Base-by-base conservation (phyloP, 1,140 invertebrate species). In the Drosophila subobscura region DNA sequence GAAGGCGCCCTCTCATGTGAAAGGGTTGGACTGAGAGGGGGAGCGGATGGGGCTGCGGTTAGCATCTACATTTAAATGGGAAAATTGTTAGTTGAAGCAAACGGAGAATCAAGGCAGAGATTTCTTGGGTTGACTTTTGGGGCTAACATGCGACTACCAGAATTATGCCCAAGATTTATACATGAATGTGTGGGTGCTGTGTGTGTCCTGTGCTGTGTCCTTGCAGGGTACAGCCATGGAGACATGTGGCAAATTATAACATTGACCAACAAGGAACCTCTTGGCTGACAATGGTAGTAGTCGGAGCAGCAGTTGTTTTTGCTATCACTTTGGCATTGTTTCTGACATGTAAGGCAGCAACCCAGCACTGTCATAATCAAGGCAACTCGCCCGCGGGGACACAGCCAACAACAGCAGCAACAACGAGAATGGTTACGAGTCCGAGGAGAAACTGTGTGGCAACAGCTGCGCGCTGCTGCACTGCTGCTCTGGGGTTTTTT, bases 281-380 rank as follows among this genome's bases (percentile, higher is more conserved):
- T 20, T 5, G 37, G 5, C 47, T 57, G 60, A 71, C 60, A 76
- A 66, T 78, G 68, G 59, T 12, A 29, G n/a, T n/a, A n/a, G n/a
- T n/a, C n/a, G n/a, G n/a, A n/a, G n/a, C n/a, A n/a, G 16, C 14
- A 27, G 14, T 50, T 55, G n/a, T 23, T 47, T 47, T 56, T 50
- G 37, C 40, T 45, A 23, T 44, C 16, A 8, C 50, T 49, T 20
- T 20, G 8, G 33, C 45, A 55, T 68, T 73, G 68, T 58, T 79
- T 54, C 57, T 59, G 78, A 44, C 67, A 68, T 77, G 73, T 72
- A 72, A 84, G 49, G 16, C 16, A 20, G 16, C 16, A 20, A 20
- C 46, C 66, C 66, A 20, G 16, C 40, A 67, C 79, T 79, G 79
- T 76, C 79, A 84, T 84, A 83, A 84, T 79, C 65, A 76, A 78